phyloP scores from a whole-genome alignment of 64 coral and sea anemone genomes.

The Cladopsammia gracilis region DNA sequence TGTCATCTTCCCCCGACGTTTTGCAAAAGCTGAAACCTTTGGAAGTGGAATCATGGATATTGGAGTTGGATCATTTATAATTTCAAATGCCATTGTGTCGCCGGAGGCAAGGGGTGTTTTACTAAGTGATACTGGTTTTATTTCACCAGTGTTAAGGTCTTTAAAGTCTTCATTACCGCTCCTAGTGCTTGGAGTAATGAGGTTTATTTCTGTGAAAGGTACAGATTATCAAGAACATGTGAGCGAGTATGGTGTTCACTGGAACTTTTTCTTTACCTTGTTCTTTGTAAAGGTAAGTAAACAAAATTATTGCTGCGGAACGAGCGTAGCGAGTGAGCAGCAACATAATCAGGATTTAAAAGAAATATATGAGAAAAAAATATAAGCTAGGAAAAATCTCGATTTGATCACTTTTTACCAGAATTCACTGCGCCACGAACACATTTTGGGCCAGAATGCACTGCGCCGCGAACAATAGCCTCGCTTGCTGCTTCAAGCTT shows the following conservation, averaged over 20 bases:
- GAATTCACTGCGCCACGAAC: too few relatives aligned
- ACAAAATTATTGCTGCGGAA: too few relatives aligned
- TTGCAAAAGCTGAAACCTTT: slow-evolving; percentile 97
- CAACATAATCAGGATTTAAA: too few relatives aligned
- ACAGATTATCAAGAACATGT: slow-evolving; percentile 97
- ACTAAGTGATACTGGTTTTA: not conserved
- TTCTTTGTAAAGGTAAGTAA: slow-evolving; percentile 77
- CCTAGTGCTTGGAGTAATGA: slow-evolving; percentile 73
- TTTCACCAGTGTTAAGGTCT: slow-evolving; percentile 41
- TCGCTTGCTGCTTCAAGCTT: too few relatives aligned
- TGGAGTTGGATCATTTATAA: slow-evolving; percentile 94
- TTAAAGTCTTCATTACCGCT: slow-evolving; percentile 73
- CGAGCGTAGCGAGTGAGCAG: too few relatives aligned
- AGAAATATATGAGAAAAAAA: too few relatives aligned
- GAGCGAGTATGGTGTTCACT: slow-evolving; percentile 95
- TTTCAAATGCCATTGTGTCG: slow-evolving; percentile 98
- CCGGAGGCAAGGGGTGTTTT: slow-evolving; percentile 70
- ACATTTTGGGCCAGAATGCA: too few relatives aligned
- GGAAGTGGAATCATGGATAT: slow-evolving; percentile 96
- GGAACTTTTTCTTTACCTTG: slow-evolving; percentile 99
- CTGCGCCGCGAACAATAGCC: too few relatives aligned
- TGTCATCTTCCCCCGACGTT: slow-evolving; percentile 84
- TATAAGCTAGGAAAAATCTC: too few relatives aligned
- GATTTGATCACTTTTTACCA: too few relatives aligned
- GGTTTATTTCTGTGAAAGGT: slow-evolving; percentile 84